Evolutionary conservation across 2,797 vertebrate genomes (phyloP), one percentile per base, ranked within the genome.

Genomic region (Austrolebias charrua): DNA sequence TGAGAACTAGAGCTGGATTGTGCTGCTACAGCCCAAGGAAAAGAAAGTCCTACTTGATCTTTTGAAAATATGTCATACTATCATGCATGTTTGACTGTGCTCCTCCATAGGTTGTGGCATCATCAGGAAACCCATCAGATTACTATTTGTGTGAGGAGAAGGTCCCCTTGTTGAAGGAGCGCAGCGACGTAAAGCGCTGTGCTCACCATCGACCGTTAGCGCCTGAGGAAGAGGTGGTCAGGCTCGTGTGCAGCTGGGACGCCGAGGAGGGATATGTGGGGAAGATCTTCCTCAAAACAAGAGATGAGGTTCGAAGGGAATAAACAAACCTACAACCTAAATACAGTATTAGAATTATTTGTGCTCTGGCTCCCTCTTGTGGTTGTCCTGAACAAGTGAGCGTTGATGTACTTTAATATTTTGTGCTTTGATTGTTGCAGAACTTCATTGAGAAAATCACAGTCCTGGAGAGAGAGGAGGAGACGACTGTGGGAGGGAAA

Each of bases 101-200:
- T 28, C 18, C 18, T 51, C 31, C 66, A 11, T 76, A 96, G 96
- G 82, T 95, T 60, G 81, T 94, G 6, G 67, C 84, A 10, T 83
- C 90, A 18, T 80, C 90, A 53, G 89, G 85, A 53, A 88, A 83
- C 0, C 84, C 90, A 16, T 82, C 81, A 0, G 95, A 96, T 69
- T 95, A 92, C 85, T 95, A 95, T 86, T 87, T 99, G 79, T 94
- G 95, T 78, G 98, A 99, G 86, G 96, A 98, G 89, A 97, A 94
- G 86, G 90, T 92, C 52, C 94, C 95, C 42, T 88, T 98, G 90
- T 90, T 92, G 24, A 98, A 97, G 87, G 96, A 98, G 81, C 97
- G 95, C 80, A 93, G 93, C 1, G 96, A 98, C 56, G 87, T 88
- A 71, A 96, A 92, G 82, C 96, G 94, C 67, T 91, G 89, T 1